Evolutionary conservation across 2,113 vertebrate genomes (phyloP).

Genomic region (Camarhynchus parvulus): DNA sequence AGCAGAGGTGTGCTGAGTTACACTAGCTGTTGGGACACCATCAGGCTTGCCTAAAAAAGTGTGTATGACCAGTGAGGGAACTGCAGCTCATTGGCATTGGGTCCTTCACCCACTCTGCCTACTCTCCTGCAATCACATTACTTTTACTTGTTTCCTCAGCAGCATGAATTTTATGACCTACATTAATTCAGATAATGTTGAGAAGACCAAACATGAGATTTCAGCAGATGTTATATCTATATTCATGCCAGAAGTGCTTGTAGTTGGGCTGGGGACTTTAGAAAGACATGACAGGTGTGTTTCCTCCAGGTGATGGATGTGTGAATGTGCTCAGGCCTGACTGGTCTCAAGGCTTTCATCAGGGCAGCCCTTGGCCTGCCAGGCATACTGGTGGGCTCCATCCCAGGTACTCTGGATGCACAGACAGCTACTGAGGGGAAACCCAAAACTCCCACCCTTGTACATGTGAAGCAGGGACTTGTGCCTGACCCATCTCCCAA

Average conservation of each 20-base stretch:
- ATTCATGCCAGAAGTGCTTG: fast-evolving
- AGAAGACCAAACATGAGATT: neutral
- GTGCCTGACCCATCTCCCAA: neutral
- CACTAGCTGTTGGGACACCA: neutral
- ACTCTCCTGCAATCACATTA: too few species aligned
- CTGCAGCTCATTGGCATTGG: neutral
- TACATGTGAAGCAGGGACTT: fast-evolving
- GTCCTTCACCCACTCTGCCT: neutral
- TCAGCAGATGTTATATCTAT: neutral
- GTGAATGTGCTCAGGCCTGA: neutral
- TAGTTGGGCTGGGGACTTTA: neutral
- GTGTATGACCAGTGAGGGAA: neutral
- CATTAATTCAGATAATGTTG: fast-evolving
- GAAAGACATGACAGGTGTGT: fast-evolving
- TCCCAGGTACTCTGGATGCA: neutral
- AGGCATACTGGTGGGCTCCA: neutral
- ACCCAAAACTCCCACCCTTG: too few species aligned
- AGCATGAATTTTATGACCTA: neutral
- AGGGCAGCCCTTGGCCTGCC: neutral
- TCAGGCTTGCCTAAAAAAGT: neutral
- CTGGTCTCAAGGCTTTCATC: neutral
- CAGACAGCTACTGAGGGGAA: neutral
- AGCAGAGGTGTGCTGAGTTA: neutral
- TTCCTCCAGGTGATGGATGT: neutral
- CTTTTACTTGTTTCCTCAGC: neutral